Base-by-base conservation (phyloP, 1,140 invertebrate species). In the Heterodera carotae region DNA sequence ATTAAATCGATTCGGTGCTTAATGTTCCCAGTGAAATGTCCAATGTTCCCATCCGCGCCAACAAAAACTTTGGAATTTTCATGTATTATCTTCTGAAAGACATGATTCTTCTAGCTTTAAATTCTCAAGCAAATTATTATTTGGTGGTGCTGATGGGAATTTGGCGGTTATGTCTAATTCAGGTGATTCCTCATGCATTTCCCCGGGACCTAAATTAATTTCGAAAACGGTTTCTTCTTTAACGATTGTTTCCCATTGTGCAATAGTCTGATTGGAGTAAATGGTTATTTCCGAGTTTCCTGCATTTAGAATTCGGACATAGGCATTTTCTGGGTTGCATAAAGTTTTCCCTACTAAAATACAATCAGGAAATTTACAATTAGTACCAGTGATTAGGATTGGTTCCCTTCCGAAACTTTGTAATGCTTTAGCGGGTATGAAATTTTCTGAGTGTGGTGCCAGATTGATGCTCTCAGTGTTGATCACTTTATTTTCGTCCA, bases 301-400 rank as follows among this genome's bases (percentile, higher is more conserved):
- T 12, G 33, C 8, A 6, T 66, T 66, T 6, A 66, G 18, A 31
- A 66, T 66, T 8, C 62, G 62, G 12, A 66, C 62, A 0, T 31
- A 66, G 8, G 33, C 33, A 31, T 66, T 66, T 31, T 18, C 33
- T 6, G 62, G 62, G 4, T 7, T 33, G 4, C 62, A 66, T 66
- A 66, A 7, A 12, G 62, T 66, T 66, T 66, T 66, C 2, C 62
- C 62, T 1, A 66, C 62, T 66, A 66, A 31, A 66, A 66, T 66
- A 12, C 27, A 31, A 12, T 66, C 62, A 1, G 27, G 27, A 31
- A 66, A 66, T 31, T 18, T 1, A 18, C 33, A 31, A 2, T 66
- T 18, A 8, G 27, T 33, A 10, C 18, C 62, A 8, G 27, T 10
- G 2, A 66, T 66, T 66, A 66, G 2, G 12, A 66, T 66, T 66